Evolutionary conservation across 2,113 vertebrate species (phyloP), one percentile per base, ranked within the genome.

Genomic region (Aphyosemion australe): DNA sequence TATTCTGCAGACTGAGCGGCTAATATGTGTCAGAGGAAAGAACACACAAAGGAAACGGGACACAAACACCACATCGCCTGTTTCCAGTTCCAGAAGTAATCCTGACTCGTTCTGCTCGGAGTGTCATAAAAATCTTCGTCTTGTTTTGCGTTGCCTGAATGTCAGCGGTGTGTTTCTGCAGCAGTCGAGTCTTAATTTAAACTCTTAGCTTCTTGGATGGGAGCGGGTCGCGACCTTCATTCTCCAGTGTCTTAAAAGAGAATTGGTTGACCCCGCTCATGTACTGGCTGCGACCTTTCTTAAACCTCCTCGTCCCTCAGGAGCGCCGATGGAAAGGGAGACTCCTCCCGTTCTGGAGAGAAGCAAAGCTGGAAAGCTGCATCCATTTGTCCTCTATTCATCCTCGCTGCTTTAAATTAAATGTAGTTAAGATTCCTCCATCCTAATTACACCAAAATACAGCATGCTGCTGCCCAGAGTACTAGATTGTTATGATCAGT

Each of bases 261-360:
- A 80, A 79, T 82, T 63, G 55, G n/a, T 62, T 69, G 71, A 78
- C 50, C 57, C 61, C 54, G 10, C n/a, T 45, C 63, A 34, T 20
- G 13, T 34, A 26, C 37, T 46, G 54, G 68, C 47, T 34, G 46
- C 69, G 47, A 74, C 59, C 65, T 57, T 64, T 42, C 64, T 56
- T 50, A 34, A 49, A 45, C 13, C 20, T 60, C 37, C 37, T 56
- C 43, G 62, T 48, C 55, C 21, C 54, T 62, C 10, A 21, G 61
- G 37, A 65, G 18, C 37, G 51, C 61, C 21, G 11, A 37, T 48
- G 19, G 65, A 74, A 65, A 77, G 10, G 63, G 58, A 74, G 1
- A 54, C 32, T 11, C 39, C 6, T 59, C 48, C 57, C 46, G 0
- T 16, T 69, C 8, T 60, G 8, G 16, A 50, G 53, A 43, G 61